Base-by-base conservation (phyloP, 2,888 invertebrate genomes). In the Spodoptera exigua region DNA sequence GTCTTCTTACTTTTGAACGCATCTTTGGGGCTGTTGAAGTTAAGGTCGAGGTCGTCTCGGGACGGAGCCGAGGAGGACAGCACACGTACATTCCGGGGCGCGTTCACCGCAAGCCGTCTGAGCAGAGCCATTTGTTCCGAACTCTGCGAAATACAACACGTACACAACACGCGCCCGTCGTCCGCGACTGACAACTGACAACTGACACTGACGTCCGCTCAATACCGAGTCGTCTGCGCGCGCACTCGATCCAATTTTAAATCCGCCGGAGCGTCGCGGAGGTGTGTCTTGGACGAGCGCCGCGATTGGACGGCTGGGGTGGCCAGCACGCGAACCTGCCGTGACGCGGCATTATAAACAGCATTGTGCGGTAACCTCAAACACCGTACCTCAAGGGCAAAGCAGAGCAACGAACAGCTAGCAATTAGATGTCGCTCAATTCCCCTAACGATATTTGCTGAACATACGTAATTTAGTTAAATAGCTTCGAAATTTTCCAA, bases 1-100 rank as follows among this genome's bases (percentile, higher is more conserved):
- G 97, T 99, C 80, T 98, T 98, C 95, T 99, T 99, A 93, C 98
- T 98, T 90, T 98, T 98, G 95, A 98, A 99, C 21, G 99, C 97
- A 76, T 98, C 98, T 81, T 96, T 95, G 21, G 98, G 97, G 95
- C 98, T 97, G 90, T 96, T 96, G 93, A 99, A 99, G 76, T 95
- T 95, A 70, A 97, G 95, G 91, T 98, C 98, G 78, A 98, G 95
- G 2, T 96, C 96, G 90, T 98, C 98, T 43, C 89, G 89, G 10
- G 82, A 83, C 7, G 85, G 73, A 17, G 85, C 76, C 51, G 88
- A 69, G 46, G 88, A 74, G 61, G 91, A 86, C 48, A 92, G 80
- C 58, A 82, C 87, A 46, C 93, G 89, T 59, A 86, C 85, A 70
- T 86, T 84, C 58, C 88, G 83, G 56, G 92, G 92, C 75, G 87